Evolutionary conservation across 2,113 vertebrate genomes (phyloP).

Genomic region (Pelobates fuscus): DNA sequence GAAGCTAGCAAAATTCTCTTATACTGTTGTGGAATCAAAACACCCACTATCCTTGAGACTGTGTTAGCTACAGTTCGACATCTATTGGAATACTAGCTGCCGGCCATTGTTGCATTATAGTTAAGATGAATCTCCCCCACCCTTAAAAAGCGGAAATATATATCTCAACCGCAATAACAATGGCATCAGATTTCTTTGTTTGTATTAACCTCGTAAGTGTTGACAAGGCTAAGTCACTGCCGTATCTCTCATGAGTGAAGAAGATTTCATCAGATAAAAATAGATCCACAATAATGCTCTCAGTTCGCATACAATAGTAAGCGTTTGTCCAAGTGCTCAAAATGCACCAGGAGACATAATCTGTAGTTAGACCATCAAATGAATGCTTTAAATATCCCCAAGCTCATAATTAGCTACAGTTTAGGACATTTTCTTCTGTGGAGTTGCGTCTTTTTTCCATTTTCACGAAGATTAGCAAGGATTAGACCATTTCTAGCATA

Average conservation of each 20-base stretch:
- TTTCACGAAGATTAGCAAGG: background rate
- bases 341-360: background rate
- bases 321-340: background rate
- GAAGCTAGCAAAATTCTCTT: no score
- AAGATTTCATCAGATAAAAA: slow-evolving; percentile 19
- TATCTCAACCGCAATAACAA: background rate
- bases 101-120: background rate
- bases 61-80: no score
- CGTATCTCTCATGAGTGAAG: background rate
- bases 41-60: no score
- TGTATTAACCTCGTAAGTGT: background rate
- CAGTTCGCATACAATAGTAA: background rate
- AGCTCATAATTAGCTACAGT: background rate
- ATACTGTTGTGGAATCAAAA: no score
- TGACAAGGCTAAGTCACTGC: background rate
- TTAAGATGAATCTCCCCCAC: no score
- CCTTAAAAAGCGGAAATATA: no score
- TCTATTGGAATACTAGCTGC: no score
- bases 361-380: background rate
- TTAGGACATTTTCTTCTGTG: background rate
- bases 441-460: background rate
- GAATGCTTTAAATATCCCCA: background rate
- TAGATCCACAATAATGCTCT: slow-evolving; percentile 19
- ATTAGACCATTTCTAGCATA: background rate
- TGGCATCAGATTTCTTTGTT: background rate